Base-by-base conservation (phyloP, 2,113 vertebrate species). In the Sterna hirundo region DNA sequence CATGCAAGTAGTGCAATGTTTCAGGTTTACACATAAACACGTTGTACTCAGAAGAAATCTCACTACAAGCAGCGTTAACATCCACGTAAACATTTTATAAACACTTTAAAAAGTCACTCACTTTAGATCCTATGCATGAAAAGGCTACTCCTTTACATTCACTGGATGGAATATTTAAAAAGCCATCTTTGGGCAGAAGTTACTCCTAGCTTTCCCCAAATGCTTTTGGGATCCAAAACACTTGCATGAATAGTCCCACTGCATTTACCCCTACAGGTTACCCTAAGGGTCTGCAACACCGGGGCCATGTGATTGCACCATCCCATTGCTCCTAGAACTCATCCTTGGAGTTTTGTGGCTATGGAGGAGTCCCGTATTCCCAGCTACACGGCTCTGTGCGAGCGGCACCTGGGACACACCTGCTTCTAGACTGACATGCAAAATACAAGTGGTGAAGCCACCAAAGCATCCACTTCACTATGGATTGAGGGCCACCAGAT, bases 1-100 rank as follows among this genome's bases (percentile, higher is more conserved):
- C 89, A 94, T 78, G 89, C 95, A 83, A 94, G 94, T 94, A 97
- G 94, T 96, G 97, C 97, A 89, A 84, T 40, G 29, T 55, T 95
- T 89, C 81, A 86, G 95, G 66, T 95, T 94, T 83, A 66, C 29
- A 82, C 65, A 90, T 20, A 15, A 68, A 92, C 85, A 68, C 36
- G 0, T 17, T 47, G 66, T 94, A 93, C 77, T 93, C 91, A 29
- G 89, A 94, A 95, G 84, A 87, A 93, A 78, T 92, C 90, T 94
- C 89, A 82, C 94, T 95, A 97, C 61, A 74, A 97, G 93, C 96
- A 92, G 44, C 2, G 16, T 92, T 88, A 86, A 90, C 66, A 85
- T 29, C 66, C 90, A 94, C 26, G 11, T 95, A 97, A 97, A 97
- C 89, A 46, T 92, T 75, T 90, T 58, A 91, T 38, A 76, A 94